These are phyloP conservation scores for Strix aluco DNA, from an alignment of 2,113 vertebrate genomes.

Conservation along the genomic window DNA sequence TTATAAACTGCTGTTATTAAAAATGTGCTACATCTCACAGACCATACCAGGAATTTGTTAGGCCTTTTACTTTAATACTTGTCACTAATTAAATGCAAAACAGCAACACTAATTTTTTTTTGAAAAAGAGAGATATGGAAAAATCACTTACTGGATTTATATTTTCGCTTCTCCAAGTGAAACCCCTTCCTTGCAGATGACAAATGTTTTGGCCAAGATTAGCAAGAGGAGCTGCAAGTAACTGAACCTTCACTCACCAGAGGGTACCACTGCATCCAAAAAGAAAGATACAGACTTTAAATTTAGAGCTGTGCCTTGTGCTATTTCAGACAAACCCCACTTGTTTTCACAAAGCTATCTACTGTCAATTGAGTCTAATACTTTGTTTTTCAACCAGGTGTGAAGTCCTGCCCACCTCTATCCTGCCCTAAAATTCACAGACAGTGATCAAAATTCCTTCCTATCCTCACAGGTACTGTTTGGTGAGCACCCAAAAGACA, in stretches of 20 bases:
- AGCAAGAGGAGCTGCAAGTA: not conserved
- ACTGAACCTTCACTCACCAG: not conserved
- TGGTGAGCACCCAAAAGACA: not conserved
- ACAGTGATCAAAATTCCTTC: not conserved
- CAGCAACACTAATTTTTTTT: not conserved
- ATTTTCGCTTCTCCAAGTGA: not conserved
- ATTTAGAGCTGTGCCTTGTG: not conserved
- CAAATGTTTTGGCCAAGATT: not conserved
- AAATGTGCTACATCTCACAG: not conserved
- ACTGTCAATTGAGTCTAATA: not conserved
- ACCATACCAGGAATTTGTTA: not conserved
- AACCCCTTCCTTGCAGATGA: not conserved
- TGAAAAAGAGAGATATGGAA: not conserved
- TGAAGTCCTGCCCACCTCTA: not conserved
- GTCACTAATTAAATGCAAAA: slow-evolving; percentile 52
- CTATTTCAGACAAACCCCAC: not conserved
- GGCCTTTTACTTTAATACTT: not conserved
- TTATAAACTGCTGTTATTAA: not conserved
- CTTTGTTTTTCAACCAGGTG: not conserved
- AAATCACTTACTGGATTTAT: not conserved
- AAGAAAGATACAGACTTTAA: not conserved
- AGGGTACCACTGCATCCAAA: not conserved
- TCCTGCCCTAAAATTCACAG: not conserved
- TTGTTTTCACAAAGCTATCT: not conserved
- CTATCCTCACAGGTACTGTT: not conserved